These are phyloP conservation scores for Chelonus formosanus DNA, from an alignment of 2,888 invertebrate genomes.

Conservation along the genomic window DNA sequence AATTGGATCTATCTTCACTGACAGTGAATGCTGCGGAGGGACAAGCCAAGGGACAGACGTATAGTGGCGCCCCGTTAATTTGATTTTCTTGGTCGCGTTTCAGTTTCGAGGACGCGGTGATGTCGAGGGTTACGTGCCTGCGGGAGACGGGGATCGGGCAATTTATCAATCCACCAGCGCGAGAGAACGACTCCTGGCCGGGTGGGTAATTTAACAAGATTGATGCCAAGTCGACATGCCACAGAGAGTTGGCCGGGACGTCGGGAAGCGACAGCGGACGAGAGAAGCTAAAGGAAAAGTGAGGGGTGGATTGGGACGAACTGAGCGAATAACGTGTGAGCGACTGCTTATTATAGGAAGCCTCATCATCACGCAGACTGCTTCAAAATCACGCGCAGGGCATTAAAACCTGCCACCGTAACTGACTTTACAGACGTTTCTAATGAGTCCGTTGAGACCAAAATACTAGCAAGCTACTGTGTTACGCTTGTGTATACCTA, in stretches of 20 bases:
- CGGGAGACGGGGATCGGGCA: conserved; percentile 52
- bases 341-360: conserved; percentile 59
- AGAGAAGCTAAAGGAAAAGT: conserved; percentile 29
- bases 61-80: conserved; percentile 52
- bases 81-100: conserved; percentile 57
- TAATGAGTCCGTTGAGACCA: conserved; percentile 28
- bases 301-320: conserved; percentile 37
- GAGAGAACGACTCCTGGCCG: conserved; percentile 55
- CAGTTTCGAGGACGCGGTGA: conserved; percentile 47
- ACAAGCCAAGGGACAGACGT: conserved; percentile 17
- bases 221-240: conserved; percentile 63
- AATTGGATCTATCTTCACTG: conserved; percentile 34
- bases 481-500: conserved; percentile 14
- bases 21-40: background rate
- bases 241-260: conserved; percentile 42
- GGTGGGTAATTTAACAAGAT: conserved; percentile 64
- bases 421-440: conserved; percentile 36
- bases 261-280: conserved; percentile 26
- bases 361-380: conserved; percentile 56
- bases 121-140: conserved; percentile 58
- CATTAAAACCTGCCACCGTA: conserved; percentile 36
- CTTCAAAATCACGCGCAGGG: conserved; percentile 53
- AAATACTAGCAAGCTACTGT: conserved; percentile 19
- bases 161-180: conserved; percentile 61
- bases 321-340: conserved; percentile 49